A percentile compares a stretch with the other conserved stretches of the same genome.
Conservation (phyloP, 2,113 vertebrate species). For the Propithecus coquereli region DNA sequence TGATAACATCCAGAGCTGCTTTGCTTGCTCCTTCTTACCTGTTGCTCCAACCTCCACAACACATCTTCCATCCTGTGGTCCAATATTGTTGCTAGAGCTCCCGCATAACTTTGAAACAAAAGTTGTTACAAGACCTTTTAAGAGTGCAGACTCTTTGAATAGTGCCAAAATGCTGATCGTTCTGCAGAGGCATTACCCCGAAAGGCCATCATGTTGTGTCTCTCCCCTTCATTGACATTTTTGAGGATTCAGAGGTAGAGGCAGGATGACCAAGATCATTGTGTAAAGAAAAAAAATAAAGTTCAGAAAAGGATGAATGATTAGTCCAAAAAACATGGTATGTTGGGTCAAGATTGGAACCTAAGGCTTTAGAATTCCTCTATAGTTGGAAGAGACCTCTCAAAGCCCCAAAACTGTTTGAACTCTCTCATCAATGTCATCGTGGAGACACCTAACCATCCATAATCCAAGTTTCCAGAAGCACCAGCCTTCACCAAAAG, state of each 20-base stretch:
- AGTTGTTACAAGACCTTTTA: background rate
- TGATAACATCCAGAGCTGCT: background rate
- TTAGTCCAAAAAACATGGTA: background rate
- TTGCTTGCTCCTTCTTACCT: background rate
- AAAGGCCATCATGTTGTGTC: background rate
- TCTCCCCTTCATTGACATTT: background rate
- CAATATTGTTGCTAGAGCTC: background rate
- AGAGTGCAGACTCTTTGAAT: background rate
- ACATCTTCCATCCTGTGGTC: background rate
- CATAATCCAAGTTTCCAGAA: conserved; percentile 47
- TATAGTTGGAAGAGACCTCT: background rate
- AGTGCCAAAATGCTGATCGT: background rate
- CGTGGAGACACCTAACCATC: conserved; percentile 35
- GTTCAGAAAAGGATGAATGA: background rate
- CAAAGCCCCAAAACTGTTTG: conserved; percentile 23
- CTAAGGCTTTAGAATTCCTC: background rate
- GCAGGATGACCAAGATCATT: background rate
- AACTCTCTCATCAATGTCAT: conserved; percentile 48
- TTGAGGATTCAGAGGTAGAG: background rate
- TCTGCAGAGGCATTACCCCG: background rate
- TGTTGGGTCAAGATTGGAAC: background rate
- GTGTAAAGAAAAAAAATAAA: background rate
- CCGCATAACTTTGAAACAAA: background rate
- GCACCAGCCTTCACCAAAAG: conserved; percentile 46
- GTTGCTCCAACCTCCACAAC: background rate